Evolutionary conservation across 2,113 vertebrate species (phyloP).

Genomic region (Pedionomus torquatus): DNA sequence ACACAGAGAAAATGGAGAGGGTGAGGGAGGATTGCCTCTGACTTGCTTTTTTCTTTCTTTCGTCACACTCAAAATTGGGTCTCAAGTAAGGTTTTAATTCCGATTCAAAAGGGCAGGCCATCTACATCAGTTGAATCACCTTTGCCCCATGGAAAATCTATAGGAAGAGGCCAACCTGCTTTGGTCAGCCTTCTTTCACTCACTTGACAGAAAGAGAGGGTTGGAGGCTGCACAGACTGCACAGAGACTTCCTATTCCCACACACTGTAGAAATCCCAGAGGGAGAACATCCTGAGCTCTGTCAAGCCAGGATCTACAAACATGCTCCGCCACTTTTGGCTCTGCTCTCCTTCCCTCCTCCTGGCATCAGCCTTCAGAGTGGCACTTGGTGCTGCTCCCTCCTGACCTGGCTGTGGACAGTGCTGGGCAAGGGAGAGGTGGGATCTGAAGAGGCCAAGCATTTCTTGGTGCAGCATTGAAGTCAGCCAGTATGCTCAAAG

Average conservation of each 20-base stretch:
- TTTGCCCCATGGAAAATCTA: not conserved
- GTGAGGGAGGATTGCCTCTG: not conserved
- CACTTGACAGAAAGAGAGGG: not conserved
- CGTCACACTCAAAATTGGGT: not conserved
- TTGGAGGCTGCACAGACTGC: not conserved
- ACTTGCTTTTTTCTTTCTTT: not conserved
- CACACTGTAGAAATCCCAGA: not conserved
- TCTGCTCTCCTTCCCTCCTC: not conserved
- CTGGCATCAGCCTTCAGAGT: not conserved
- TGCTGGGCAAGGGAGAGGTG: not conserved
- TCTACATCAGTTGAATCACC: not conserved
- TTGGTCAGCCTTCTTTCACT: not conserved
- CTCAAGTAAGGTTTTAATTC: not conserved
- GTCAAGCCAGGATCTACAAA: not conserved
- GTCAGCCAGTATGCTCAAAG: not conserved
- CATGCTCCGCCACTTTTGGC: not conserved
- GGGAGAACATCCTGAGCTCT: not conserved
- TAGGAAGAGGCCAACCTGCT: not conserved
- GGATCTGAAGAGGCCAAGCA: not conserved
- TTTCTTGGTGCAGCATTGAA: not conserved
- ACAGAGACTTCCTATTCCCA: not conserved
- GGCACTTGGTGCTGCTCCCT: not conserved
- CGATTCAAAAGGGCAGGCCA: not conserved
- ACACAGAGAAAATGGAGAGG: fast-evolving
- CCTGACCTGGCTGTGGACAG: not conserved